These are phyloP conservation scores for Pelecanus crispus DNA, from an alignment of 2,113 vertebrate species.

Conservation along the genomic window DNA sequence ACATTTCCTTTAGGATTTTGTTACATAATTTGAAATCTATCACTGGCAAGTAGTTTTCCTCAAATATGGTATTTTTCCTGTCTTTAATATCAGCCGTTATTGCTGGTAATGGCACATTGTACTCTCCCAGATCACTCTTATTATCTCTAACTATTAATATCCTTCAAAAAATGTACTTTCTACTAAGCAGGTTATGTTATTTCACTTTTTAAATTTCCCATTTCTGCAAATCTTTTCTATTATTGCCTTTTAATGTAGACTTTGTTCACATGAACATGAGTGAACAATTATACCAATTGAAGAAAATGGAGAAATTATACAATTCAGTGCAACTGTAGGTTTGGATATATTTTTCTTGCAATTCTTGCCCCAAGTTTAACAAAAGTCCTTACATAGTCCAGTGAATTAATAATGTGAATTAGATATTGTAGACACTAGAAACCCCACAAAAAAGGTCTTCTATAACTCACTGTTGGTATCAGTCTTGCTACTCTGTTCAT, in stretches of 20 bases:
- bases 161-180: neutral
- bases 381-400: neutral
- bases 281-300: neutral
- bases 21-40: neutral
- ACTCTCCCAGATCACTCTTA: neutral
- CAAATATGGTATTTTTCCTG: neutral
- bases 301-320: neutral
- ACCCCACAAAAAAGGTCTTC: neutral
- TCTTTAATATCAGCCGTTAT: neutral
- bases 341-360: neutral
- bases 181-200: neutral
- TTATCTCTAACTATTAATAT: neutral
- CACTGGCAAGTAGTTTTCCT: neutral
- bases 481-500: neutral
- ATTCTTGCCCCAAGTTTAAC: neutral
- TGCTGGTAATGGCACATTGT: neutral
- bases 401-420: neutral
- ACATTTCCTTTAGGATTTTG: neutral
- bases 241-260: neutral
- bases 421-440: neutral
- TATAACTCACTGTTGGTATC: neutral
- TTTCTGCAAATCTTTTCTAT: neutral
- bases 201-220: neutral
- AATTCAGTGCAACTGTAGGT: neutral
- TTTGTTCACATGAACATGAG: neutral